Conservation (phyloP, 2,797 vertebrate genomes). For the Scyliorhinus canicula region DNA sequence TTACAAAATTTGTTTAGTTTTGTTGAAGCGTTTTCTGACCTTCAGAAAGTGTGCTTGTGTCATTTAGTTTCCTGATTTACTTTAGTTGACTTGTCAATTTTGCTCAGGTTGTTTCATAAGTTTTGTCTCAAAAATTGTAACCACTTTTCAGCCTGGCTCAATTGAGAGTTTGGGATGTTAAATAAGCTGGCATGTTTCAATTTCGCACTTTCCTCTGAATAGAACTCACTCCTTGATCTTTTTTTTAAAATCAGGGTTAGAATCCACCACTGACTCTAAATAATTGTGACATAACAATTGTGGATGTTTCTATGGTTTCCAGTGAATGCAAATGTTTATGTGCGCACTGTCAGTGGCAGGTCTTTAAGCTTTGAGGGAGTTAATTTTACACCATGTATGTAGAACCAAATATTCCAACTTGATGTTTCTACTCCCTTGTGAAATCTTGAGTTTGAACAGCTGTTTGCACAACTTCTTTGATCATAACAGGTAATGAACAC, state of each 20-base stretch:
- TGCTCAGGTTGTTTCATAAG: not conserved
- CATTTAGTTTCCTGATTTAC: too few relatives aligned
- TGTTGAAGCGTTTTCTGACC: not conserved
- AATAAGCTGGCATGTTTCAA: not conserved
- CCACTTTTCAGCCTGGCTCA: not conserved
- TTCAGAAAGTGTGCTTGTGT: not conserved
- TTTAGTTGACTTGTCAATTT: not conserved
- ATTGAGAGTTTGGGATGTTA: not conserved
- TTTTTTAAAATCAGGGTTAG: conserved; percentile 6
- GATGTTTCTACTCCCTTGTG: not conserved
- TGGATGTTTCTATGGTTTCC: conserved; percentile 15
- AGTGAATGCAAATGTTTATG: too few relatives aligned
- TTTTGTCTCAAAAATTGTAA: not conserved
- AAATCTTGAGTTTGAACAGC: not conserved
- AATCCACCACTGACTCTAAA: not conserved
- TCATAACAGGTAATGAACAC: not conserved
- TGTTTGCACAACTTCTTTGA: not conserved
- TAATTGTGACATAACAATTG: conserved; percentile 10
- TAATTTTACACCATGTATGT: not conserved
- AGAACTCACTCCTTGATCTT: not conserved
- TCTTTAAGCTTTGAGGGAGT: not conserved
- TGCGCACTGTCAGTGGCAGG: not conserved
- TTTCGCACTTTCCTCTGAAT: not conserved
- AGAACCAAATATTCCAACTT: not conserved
- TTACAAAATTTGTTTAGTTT: not conserved